Conservation (phyloP, 1,140 invertebrate genomes). For the Magallana ariakensis region DNA sequence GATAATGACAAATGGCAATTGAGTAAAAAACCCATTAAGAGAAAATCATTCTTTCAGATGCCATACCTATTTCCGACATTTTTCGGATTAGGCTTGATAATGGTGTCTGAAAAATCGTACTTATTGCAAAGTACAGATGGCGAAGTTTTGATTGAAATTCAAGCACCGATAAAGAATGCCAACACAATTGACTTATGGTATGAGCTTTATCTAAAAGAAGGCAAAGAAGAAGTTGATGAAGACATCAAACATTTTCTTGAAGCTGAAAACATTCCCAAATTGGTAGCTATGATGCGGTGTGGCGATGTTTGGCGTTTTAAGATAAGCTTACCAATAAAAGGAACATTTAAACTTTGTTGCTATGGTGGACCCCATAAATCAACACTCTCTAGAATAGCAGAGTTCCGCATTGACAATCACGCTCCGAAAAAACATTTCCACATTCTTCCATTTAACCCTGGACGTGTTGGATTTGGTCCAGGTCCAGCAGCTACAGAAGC, state of each 20-base stretch:
- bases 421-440: constrained; percentile 37
- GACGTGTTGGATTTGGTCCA: constrained; percentile 60
- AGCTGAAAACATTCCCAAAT: constrained; percentile 53
- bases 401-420: constrained; percentile 55
- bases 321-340: constrained; percentile 54
- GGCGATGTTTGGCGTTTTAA: constrained; percentile 54
- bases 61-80: constrained; percentile 58
- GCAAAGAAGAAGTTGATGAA: neutral
- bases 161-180: constrained; percentile 51
- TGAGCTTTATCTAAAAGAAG: constrained; percentile 55
- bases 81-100: constrained; percentile 56
- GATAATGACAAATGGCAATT: constrained; percentile 59
- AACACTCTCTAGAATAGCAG: constrained; percentile 41
- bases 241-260: constrained; percentile 30
- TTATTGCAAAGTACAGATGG: constrained; percentile 37
- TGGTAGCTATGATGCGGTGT: constrained; percentile 57
- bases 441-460: constrained; percentile 52
- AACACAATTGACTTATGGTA: constrained; percentile 55
- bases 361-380: constrained; percentile 56
- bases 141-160: constrained; percentile 46
- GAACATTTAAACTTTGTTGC: constrained; percentile 55
- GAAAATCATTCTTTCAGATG: constrained; percentile 49
- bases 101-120: constrained; percentile 44
- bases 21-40: neutral
- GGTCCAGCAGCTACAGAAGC: constrained; percentile 52